phyloP scores from a whole-genome alignment of 2,797 vertebrate genomes.

The Rhodeus uyekii region DNA sequence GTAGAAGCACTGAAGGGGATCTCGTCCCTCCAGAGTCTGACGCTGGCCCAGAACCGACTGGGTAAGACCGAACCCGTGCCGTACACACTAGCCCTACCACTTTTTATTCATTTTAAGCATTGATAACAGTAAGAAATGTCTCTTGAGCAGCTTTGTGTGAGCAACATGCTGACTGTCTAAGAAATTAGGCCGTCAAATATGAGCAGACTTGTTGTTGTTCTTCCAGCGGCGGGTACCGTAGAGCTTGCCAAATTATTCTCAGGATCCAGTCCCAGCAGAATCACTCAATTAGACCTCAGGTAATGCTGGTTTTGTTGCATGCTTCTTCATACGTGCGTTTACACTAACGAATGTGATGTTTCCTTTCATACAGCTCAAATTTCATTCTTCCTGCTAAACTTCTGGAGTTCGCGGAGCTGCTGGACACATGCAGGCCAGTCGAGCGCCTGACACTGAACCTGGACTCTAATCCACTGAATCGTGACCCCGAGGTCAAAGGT shows the following conservation, averaged over 20 bases:
- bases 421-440: constrained; percentile 69
- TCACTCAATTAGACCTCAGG: constrained; percentile 87
- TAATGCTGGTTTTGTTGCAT: constrained; percentile 56
- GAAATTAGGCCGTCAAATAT: no score
- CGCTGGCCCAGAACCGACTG: constrained; percentile 87
- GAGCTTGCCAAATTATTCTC: constrained; percentile 87
- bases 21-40: constrained; percentile 81
- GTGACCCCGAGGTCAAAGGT: constrained; percentile 79
- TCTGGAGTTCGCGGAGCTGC: constrained; percentile 80
- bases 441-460: constrained; percentile 80
- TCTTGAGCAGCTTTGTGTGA: not conserved
- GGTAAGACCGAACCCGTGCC: constrained; percentile 67
- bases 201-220: constrained; percentile 52
- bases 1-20: constrained; percentile 79
- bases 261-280: constrained; percentile 76
- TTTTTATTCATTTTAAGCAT: no score
- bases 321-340: not conserved
- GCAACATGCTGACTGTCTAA: not conserved
- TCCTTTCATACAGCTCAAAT: constrained; percentile 81
- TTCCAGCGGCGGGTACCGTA: constrained; percentile 72
- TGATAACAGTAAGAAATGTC: not conserved
- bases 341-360: not conserved
- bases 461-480: constrained; percentile 85
- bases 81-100: no score
- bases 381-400: constrained; percentile 89